These are phyloP conservation scores for Caenorhabditis panamensis DNA, from an alignment of 2,888 invertebrate species.

Conservation along the genomic window DNA sequence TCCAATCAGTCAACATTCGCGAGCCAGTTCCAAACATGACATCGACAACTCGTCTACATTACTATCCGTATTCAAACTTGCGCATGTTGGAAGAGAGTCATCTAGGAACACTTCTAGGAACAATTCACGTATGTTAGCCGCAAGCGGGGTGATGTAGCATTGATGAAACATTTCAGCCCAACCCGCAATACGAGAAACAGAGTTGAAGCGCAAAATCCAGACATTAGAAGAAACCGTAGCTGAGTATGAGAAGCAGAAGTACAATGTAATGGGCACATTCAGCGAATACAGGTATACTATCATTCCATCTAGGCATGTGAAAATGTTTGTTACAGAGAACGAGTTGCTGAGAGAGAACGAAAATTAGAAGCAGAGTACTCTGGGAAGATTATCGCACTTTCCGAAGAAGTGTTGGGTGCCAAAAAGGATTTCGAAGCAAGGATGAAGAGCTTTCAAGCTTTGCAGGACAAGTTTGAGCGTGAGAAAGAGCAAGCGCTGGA, in stretches of 20 bases:
- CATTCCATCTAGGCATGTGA: no score
- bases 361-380: slow-evolving; percentile 81
- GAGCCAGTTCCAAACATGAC: slow-evolving; percentile 63
- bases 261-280: slow-evolving; percentile 81
- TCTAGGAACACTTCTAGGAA: slow-evolving; percentile 51
- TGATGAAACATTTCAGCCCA: slow-evolving; percentile 47
- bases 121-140: no score
- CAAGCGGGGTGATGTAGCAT: no score
- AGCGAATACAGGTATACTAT: slow-evolving; percentile 76
- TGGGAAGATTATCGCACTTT: slow-evolving; percentile 82
- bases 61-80: slow-evolving; percentile 54
- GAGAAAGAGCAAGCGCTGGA: slow-evolving; percentile 81
- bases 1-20: slow-evolving; percentile 58
- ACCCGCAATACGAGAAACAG: slow-evolving; percentile 74
- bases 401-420: slow-evolving; percentile 82
- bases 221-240: slow-evolving; percentile 81
- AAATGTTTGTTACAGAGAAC: slow-evolving; percentile 72
- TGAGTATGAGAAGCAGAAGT: slow-evolving; percentile 81
- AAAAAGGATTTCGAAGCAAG: slow-evolving; percentile 82
- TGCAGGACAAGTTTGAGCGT: slow-evolving; percentile 81
- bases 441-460: slow-evolving; percentile 83
- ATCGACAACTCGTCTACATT: slow-evolving; percentile 63
- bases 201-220: slow-evolving; percentile 80
- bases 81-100: slow-evolving; percentile 66
- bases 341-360: slow-evolving; percentile 80